Evolutionary conservation across 2,888 invertebrate species (phyloP), one percentile per base, ranked within the genome.

Genomic region (Leucania comma): DNA sequence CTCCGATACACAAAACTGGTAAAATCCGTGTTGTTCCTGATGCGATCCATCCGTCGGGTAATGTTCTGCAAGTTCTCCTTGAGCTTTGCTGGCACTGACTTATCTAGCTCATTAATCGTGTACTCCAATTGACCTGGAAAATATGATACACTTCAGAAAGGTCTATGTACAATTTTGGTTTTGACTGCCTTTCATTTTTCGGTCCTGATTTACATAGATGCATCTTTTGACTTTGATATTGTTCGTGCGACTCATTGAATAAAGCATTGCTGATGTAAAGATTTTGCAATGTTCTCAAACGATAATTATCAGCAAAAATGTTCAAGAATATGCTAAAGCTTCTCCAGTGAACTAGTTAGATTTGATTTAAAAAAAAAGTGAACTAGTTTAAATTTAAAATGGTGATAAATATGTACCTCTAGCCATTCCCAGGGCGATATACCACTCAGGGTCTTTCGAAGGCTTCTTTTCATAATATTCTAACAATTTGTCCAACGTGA

Each of bases 361-460:
- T 59, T 24, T 32, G 1, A 35, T 20, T 50, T 5, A 17, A 32
- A 12, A 42, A 1, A 32, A 54, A 20, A 20, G n/a, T n/a, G n/a
- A n/a, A n/a, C n/a, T n/a, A n/a, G n/a, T n/a, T n/a, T n/a, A n/a
- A n/a, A n/a, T n/a, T n/a, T 22, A 32, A 17, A 29, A 10, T 35
- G 3, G 5, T 26, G n/a, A n/a, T 35, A 22, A 24, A 20, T 3
- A 22, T 89, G 20, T 89, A 95, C 96, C 95, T 93, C 95, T 90
- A 26, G 95, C 95, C 57, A 93, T 83, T 61, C 93, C 93, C 42
- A 96, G 78, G 9, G 94, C 92, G 42, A 96, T 94, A 66, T 91
- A 92, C 94, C 94, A 95, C 77, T 96, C 96, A 0, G 96, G 95
- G 86, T 96, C 96, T 77, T 95, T 96, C 0, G 96, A 95, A n/a